These are phyloP conservation scores for Sciaenops ocellatus DNA, from an alignment of 2,797 vertebrate species.

Conservation along the genomic window DNA sequence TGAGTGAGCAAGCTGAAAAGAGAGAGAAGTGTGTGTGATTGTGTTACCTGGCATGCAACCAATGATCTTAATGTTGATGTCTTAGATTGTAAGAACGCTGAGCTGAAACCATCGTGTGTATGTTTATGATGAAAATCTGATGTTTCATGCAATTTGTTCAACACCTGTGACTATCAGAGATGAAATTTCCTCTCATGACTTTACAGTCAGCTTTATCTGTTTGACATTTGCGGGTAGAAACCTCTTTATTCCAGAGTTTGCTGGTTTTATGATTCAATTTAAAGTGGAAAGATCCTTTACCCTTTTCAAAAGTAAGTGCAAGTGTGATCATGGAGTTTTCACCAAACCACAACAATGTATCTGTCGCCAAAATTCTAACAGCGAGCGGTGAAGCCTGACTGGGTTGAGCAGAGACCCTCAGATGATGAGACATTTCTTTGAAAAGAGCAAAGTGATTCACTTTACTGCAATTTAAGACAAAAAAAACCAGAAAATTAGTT, in stretches of 20 bases:
- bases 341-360: background rate
- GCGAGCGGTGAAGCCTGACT: constrained; percentile 55
- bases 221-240: background rate
- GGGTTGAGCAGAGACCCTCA: background rate
- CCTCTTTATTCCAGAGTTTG: background rate
- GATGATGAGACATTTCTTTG: background rate
- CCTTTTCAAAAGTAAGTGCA: background rate
- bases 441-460: background rate
- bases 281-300: background rate
- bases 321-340: background rate
- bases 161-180: constrained; percentile 13
- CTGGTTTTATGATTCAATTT: background rate
- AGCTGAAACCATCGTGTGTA: background rate
- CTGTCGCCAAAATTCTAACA: constrained; percentile 73
- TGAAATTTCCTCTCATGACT: constrained; percentile 8
- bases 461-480: background rate
- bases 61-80: background rate
- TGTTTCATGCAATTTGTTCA: background rate
- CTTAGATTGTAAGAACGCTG: background rate
- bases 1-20: background rate
- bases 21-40: background rate
- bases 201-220: background rate
- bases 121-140: background rate
- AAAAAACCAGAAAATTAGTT: background rate
- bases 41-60: constrained; percentile 2